Conservation (phyloP, 2,888 invertebrate genomes). For the Hanleya hanleyi region DNA sequence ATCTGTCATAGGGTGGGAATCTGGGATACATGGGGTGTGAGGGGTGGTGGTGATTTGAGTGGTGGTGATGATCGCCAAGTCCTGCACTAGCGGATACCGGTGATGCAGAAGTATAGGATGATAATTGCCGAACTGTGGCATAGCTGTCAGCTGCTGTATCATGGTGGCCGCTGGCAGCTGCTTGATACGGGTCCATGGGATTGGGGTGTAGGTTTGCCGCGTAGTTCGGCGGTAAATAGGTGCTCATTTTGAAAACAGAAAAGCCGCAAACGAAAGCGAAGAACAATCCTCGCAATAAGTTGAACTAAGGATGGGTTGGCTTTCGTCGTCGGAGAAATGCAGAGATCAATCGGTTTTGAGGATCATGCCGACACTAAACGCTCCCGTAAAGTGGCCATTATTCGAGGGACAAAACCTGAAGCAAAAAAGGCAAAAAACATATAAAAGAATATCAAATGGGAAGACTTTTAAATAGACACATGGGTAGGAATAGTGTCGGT, state of each 20-base stretch:
- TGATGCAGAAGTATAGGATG: constrained; percentile 15
- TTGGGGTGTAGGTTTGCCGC: not conserved
- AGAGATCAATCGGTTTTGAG: not conserved
- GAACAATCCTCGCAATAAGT: too few species aligned
- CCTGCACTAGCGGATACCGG: not conserved
- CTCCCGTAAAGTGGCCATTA: not conserved
- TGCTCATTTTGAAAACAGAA: not conserved
- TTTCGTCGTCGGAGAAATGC: too few species aligned
- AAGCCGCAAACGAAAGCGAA: too few species aligned
- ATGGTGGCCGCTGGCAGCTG: constrained; percentile 10
- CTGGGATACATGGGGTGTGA: constrained; percentile 24
- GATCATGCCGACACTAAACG: not conserved
- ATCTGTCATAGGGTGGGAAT: constrained; percentile 30
- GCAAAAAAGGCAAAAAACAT: not conserved
- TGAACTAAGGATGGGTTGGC: too few species aligned
- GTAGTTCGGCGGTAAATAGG: constrained; percentile 5
- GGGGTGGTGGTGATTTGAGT: not conserved
- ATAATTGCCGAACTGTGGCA: constrained; percentile 22
- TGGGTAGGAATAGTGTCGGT: not conserved
- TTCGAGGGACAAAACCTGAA: not conserved
- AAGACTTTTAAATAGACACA: not conserved
- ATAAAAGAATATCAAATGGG: not conserved
- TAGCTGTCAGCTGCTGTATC: constrained; percentile 3
- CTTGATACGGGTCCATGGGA: constrained; percentile 4
- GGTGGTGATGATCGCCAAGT: not conserved